Evolutionary conservation across 2,113 vertebrate species (phyloP).

Genomic region (Brienomyrus longianalis): DNA sequence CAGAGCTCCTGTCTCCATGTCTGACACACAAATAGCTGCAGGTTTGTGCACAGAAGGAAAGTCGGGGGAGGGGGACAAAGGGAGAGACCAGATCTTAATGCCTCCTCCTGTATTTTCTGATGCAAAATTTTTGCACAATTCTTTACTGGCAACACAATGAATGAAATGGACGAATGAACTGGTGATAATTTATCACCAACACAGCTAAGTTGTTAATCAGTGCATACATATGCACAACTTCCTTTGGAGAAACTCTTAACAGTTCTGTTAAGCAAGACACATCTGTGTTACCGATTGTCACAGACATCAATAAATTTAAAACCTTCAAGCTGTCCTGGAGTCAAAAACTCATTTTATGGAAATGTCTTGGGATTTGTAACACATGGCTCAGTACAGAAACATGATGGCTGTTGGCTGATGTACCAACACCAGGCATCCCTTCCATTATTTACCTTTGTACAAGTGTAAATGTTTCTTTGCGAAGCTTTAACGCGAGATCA

Average conservation of each 20-base stretch:
- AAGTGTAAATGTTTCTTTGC: not conserved
- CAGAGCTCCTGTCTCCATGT: not conserved
- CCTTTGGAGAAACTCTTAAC: not conserved
- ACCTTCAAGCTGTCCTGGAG: not conserved
- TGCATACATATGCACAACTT: not conserved
- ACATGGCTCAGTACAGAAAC: not conserved
- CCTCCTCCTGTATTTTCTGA: not conserved
- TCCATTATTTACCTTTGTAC: not conserved
- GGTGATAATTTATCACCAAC: not conserved
- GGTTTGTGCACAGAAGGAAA: not conserved
- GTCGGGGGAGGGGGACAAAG: not conserved
- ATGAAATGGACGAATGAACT: not conserved
- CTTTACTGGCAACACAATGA: not conserved
- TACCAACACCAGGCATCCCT: not conserved
- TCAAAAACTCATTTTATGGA: not conserved
- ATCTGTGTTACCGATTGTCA: not conserved
- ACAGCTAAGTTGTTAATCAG: not conserved
- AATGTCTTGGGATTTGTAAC: not conserved
- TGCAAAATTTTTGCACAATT: not conserved
- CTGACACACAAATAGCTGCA: slow-evolving; percentile 1
- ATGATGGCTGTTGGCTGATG: not conserved
- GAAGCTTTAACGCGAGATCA: not conserved
- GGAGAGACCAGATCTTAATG: not conserved
- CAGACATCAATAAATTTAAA: not conserved
- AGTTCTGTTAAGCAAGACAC: not conserved